Percentiles rank a stretch among this genome's conserved stretches.
These are phyloP conservation scores for Labeo catla DNA, from an alignment of 2,113 vertebrate genomes.

Conservation along the genomic window DNA sequence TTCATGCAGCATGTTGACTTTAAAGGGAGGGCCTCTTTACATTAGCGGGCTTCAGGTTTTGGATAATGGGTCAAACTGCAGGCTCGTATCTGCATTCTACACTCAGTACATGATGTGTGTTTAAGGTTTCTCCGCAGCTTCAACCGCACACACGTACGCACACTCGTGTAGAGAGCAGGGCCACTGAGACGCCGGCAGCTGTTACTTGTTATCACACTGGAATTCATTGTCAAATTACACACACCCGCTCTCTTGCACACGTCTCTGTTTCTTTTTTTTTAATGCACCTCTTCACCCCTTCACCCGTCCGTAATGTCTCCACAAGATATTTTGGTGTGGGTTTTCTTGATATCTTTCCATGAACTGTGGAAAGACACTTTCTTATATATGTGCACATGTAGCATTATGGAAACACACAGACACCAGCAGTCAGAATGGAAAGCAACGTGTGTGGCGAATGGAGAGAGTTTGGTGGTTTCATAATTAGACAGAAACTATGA, in stretches of 20 bases:
- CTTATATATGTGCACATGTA: conserved; percentile 48
- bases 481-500: conserved; percentile 30
- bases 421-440: conserved; percentile 38
- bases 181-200: conserved; percentile 64
- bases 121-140: conserved; percentile 29
- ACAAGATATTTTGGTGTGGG: conserved; percentile 31
- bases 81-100: conserved; percentile 9
- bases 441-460: conserved; percentile 47
- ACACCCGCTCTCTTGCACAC: background rate
- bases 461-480: conserved; percentile 27
- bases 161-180: background rate
- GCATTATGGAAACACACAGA: conserved; percentile 45
- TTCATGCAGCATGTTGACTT: conserved; percentile 17
- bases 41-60: background rate
- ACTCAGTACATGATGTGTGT: background rate
- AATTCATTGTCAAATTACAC: conserved; percentile 78
- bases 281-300: conserved; percentile 63
- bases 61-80: conserved; percentile 17
- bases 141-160: conserved; percentile 24
- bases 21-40: background rate
- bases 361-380: conserved; percentile 27
- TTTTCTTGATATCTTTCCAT: conserved; percentile 15
- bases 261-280: conserved; percentile 56
- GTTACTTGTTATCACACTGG: conserved; percentile 77
- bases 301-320: conserved; percentile 39